Evolutionary conservation across 2,113 vertebrate species (phyloP).

Genomic region (Ptilonorhynchus violaceus): DNA sequence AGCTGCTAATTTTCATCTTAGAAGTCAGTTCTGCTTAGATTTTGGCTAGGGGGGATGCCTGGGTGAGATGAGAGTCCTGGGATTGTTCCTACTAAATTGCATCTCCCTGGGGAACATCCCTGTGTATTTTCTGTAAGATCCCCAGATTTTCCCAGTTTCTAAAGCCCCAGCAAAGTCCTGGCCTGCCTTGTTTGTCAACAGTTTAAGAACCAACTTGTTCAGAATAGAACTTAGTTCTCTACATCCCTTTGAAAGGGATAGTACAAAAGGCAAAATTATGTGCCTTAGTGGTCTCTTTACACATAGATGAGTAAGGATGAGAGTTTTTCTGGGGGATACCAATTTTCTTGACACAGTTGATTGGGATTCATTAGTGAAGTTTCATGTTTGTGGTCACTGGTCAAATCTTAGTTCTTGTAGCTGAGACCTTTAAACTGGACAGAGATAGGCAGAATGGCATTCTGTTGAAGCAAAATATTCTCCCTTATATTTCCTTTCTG

Average conservation of each 20-base stretch:
- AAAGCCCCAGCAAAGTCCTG: not conserved
- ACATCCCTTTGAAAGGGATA: not conserved
- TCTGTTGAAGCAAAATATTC: not conserved
- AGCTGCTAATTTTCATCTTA: not conserved
- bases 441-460: not conserved
- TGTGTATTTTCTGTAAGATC: not conserved
- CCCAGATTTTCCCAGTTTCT: not conserved
- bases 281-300: not conserved
- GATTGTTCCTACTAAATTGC: not conserved
- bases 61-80: not conserved
- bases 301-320: not conserved
- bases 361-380: not conserved
- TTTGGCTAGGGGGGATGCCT: not conserved
- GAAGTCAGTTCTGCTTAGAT: not conserved
- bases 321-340: not conserved
- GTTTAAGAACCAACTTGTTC: not conserved
- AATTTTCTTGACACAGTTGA: not conserved
- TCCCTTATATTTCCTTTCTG: not conserved
- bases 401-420: not conserved
- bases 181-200: not conserved
- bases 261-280: not conserved
- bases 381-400: not conserved
- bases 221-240: not conserved
- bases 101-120: not conserved
- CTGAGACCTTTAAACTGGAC: not conserved